A percentile compares a stretch with the other conserved stretches of the same genome.
Conservation (phyloP, 2,113 vertebrate species). For the Hippocampus guttulatus region DNA sequence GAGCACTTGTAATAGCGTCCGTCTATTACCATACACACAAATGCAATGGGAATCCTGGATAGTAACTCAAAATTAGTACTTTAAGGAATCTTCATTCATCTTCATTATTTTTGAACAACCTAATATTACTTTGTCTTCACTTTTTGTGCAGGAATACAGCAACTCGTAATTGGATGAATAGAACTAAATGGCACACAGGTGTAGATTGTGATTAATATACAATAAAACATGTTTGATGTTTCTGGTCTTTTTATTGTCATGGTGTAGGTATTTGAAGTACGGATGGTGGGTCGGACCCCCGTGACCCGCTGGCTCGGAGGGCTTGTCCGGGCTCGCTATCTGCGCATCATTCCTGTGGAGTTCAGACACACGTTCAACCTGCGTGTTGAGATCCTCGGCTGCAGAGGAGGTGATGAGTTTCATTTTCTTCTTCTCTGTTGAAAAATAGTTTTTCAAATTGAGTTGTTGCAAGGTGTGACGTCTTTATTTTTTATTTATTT, state of each 20-base stretch:
- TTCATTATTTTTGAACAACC: too few species aligned
- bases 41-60: too few species aligned
- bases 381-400: conserved; percentile 76
- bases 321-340: conserved; percentile 68
- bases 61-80: too few species aligned
- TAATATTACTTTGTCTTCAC: background rate
- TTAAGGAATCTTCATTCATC: too few species aligned
- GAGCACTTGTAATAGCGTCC: too few species aligned
- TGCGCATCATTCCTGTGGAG: conserved; percentile 74
- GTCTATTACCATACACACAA: too few species aligned
- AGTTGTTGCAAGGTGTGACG: background rate
- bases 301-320: conserved; percentile 68
- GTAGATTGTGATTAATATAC: too few species aligned
- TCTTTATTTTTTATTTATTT: background rate
- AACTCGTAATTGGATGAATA: too few species aligned
- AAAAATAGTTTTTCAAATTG: background rate
- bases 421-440: background rate
- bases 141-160: background rate
- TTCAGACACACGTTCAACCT: conserved; percentile 73
- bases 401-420: conserved; percentile 64
- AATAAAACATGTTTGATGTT: too few species aligned
- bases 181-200: too few species aligned
- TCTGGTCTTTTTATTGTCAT: background rate
- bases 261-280: conserved; percentile 73
- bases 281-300: conserved; percentile 64